Percentiles rank a stretch among this genome's conserved stretches.
phyloP scores from a whole-genome alignment of 2,113 vertebrate species.

The Nycticorax nycticorax region DNA sequence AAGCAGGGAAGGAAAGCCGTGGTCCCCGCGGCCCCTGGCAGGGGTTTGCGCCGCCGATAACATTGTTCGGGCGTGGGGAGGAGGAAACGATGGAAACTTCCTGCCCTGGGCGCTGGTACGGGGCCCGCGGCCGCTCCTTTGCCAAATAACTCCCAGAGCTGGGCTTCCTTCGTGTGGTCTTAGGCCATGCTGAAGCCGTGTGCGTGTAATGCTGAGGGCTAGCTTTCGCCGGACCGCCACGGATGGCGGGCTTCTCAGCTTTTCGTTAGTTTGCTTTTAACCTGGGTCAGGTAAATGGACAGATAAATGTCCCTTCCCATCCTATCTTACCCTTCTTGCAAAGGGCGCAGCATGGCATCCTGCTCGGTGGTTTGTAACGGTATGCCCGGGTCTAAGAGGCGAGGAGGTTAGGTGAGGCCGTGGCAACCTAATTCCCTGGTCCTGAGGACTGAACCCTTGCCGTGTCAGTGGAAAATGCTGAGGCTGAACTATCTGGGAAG shows the following conservation, averaged over 20 bases:
- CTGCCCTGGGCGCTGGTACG: neutral
- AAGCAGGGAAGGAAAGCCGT: neutral
- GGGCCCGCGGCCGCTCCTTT: neutral
- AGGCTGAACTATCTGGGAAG: neutral
- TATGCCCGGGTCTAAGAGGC: neutral
- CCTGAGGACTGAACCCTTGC: neutral
- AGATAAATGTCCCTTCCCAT: neutral
- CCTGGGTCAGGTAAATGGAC: neutral
- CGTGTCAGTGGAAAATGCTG: neutral
- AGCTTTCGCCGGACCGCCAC: accelerated
- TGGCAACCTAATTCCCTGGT: neutral
- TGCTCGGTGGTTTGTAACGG: accelerated
- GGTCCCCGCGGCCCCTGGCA: neutral
- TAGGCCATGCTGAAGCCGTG: accelerated
- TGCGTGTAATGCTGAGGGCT: neutral
- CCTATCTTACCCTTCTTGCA: neutral
- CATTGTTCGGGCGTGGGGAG: neutral
- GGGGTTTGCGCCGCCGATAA: neutral
- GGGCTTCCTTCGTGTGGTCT: neutral
- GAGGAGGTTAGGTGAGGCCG: neutral
- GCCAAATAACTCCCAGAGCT: neutral
- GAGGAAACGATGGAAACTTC: slow-evolving; percentile 39
- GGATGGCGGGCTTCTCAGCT: neutral
- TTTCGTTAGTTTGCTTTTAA: neutral
- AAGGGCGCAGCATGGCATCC: accelerated